phyloP scores from a whole-genome alignment of 2,113 vertebrate genomes.

The Xenus cinereus region DNA sequence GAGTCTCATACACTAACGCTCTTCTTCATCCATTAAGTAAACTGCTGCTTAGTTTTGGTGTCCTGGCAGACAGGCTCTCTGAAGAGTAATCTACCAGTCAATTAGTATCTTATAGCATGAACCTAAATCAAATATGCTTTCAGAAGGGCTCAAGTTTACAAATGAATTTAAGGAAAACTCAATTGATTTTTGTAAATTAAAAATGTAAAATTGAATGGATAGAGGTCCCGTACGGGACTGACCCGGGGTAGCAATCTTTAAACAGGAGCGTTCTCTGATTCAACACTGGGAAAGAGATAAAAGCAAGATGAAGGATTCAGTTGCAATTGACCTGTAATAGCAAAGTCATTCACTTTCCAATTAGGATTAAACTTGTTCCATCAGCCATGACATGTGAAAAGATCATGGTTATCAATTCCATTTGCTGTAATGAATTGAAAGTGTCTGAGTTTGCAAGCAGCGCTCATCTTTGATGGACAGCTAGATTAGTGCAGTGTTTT shows the following conservation, averaged over 20 bases:
- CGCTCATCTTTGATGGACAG: background rate
- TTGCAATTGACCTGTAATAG: conserved; percentile 13
- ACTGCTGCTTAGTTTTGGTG: background rate
- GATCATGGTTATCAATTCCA: conserved; percentile 35
- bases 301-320: background rate
- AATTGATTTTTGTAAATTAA: conserved; percentile 29
- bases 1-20: background rate
- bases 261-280: background rate
- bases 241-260: background rate
- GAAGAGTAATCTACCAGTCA: background rate
- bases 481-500: conserved; percentile 18
- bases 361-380: conserved; percentile 56
- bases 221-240: background rate
- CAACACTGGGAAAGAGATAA: background rate
- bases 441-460: conserved; percentile 8
- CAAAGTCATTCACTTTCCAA: conserved; percentile 40
- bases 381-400: conserved; percentile 39
- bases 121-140: background rate
- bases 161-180: background rate
- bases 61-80: background rate
- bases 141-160: background rate
- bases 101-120: background rate
- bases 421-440: conserved; percentile 51
- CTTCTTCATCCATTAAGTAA: background rate
- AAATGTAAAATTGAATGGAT: background rate